Base-by-base conservation (phyloP, 2,113 vertebrate species). In the Notarius lentiginosus region DNA sequence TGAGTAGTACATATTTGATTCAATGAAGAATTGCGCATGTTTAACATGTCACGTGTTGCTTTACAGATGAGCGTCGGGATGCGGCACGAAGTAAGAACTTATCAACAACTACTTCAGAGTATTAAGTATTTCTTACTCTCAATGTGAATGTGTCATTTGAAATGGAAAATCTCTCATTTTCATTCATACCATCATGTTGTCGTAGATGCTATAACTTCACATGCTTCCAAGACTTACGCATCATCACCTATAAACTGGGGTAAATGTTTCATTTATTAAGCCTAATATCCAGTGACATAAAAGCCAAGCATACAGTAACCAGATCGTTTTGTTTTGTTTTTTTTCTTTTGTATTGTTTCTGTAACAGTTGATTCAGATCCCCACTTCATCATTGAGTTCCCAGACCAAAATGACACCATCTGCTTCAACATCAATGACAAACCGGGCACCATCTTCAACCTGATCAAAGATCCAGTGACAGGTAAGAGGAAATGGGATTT, bases 361-460 rank as follows among this genome's bases (percentile, higher is more conserved):
- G 11, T 84, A 84, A 34, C 95, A 99, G 98, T 99, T 94, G 98
- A 99, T 82, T 96, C 96, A 86, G 98, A 99, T 88, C 98, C 98
- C 86, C 98, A 99, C 92, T 99, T 99, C 93, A 94, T 99, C 85
- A 96, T 99, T 81, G 93, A 96, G 7, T 94, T 97, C 15, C 95
- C 96, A 53, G 91, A 96, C 56, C 95, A 93, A 88, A 91, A 95
- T 0, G 97, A 99, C 8, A 93, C 96, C 17, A 88, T 99, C 92
- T 99, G 98, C 91, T 99, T 99, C 93, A 99, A 98, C 91, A 97
- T 99, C 70, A 94, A 98, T 5, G 95, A 96, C 90, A 92, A 90
- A 8, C 96, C 97, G 0, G 98, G 98, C 80, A 95, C 94, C 4
- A 96, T 99, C 87, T 94, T 99, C 85, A 95, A 94, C 84, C 94